Base-by-base conservation (phyloP, 2,797 vertebrate genomes). In the Rhinatrema bivittatum region DNA sequence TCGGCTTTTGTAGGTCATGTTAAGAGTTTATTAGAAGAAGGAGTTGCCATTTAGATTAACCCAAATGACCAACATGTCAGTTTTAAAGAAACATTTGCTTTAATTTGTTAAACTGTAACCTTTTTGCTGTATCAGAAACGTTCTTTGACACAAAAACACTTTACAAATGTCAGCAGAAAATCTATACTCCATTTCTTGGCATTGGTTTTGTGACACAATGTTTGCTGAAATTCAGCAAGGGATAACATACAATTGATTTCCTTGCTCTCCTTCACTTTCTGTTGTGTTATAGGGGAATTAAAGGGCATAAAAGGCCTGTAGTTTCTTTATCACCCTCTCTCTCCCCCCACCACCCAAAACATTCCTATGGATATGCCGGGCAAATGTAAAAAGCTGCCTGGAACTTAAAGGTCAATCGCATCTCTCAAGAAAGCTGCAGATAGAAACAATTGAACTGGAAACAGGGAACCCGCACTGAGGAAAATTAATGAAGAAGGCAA, bases 161-260 rank as follows among this genome's bases (percentile, higher is more conserved):
- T 81, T 82, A 82, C 70, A 82, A 83, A 83, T 83, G 76, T 73
- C 75, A 84, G 76, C 70, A 80, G 72, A 76, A 87, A 87, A 86
- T 87, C 83, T 40, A 86, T 86, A 83, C 51, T 76, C 70, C 52
- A 82, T 85, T 84, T 78, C 72, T 84, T 69, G 66, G 70, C 72
- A 75, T 74, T 72, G 76, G 72, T 75, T 85, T 78, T 81, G 74
- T 77, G 78, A 82, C 78, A 83, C 31, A 45, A 28, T 77, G 57
- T 76, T 80, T 79, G 68, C 72, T 76, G 63, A 75, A 81, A 70
- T 65, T 79, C 65, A 10, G 79, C 73, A 62, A 71, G 72, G 78
- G 72, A 79, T 79, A 70, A 70, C 64, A 70, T 75, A 45, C 54
- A 27, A 84, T 81, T 86, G 82, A 85, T 86, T 85, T 78, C 53